Evolutionary conservation across 2,113 vertebrate genomes (phyloP).

Genomic region (Taxidea taxus): DNA sequence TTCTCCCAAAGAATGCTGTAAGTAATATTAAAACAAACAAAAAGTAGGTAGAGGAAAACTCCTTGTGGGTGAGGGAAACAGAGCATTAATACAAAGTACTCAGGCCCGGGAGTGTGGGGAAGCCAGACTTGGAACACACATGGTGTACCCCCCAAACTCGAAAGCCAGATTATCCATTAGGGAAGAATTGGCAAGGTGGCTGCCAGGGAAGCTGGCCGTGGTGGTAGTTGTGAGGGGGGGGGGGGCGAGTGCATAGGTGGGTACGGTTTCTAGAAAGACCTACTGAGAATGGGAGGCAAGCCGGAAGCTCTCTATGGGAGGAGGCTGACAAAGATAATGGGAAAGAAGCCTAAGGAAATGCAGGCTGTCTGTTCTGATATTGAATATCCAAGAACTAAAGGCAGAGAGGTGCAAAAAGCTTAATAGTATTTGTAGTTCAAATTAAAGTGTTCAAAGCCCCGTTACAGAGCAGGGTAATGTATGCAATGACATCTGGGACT

Average conservation of each 20-base stretch:
- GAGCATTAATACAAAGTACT: not conserved
- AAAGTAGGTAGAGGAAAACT: not conserved
- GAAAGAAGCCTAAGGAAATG: constrained; percentile 55
- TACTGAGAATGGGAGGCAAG: not conserved
- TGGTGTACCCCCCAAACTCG: not conserved
- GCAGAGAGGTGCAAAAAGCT: constrained; percentile 86
- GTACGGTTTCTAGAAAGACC: not conserved
- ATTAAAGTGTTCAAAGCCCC: constrained; percentile 87
- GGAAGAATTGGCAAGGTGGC: not conserved
- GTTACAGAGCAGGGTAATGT: constrained; percentile 88
- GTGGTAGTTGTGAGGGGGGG: not conserved
- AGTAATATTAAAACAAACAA: not conserved
- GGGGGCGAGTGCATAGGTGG: not conserved
- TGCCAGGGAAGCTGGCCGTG: not conserved
- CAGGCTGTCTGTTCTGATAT: constrained; percentile 74
- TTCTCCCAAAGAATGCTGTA: not conserved
- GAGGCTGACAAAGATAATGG: constrained; percentile 41
- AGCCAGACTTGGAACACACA: not conserved
- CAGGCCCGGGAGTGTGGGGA: not conserved
- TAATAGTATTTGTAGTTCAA: constrained; percentile 86
- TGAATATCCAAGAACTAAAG: constrained; percentile 74
- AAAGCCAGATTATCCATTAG: not conserved
- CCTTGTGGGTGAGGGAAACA: not conserved
- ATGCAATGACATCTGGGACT: constrained; percentile 98
- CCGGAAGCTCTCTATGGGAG: not conserved